A percentile compares a stretch with the other conserved stretches of the same genome.
Evolutionary conservation across 2,113 vertebrate genomes (phyloP).

Genomic region (Semnornis frantzii): DNA sequence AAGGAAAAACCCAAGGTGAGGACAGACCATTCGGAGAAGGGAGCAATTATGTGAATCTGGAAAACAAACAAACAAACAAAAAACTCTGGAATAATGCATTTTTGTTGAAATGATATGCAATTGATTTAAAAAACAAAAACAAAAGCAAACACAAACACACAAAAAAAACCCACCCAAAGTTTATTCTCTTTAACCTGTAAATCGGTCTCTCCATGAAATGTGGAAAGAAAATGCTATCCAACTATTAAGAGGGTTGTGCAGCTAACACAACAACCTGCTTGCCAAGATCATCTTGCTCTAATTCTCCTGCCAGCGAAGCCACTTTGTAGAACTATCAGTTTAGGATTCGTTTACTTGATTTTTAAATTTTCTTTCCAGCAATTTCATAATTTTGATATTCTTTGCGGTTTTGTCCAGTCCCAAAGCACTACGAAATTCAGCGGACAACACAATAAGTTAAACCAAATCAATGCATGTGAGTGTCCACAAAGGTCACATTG

Average conservation of each 20-base stretch:
- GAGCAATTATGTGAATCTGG: not conserved
- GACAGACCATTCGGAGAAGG: not conserved
- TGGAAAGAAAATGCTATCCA: conserved; percentile 44
- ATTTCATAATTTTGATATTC: conserved; percentile 35
- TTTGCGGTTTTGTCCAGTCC: not conserved
- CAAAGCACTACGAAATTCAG: conserved; percentile 4
- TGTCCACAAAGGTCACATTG: conserved; percentile 49
- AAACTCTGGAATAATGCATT: not conserved
- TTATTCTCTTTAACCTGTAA: not conserved
- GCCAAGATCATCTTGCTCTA: conserved; percentile 69
- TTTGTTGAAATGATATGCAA: not conserved
- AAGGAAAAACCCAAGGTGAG: not conserved
- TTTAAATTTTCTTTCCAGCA: not conserved
- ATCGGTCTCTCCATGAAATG: conserved; percentile 3
- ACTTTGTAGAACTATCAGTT: conserved; percentile 40
- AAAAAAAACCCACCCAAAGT: too few relatives aligned
- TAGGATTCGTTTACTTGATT: conserved; percentile 39
- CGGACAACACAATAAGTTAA: conserved; percentile 31
- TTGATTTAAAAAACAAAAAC: not conserved
- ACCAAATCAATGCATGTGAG: conserved; percentile 52
- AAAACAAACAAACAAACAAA: not conserved
- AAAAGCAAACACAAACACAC: too few relatives aligned
- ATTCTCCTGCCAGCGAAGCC: conserved; percentile 65
- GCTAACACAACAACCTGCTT: conserved; percentile 64
- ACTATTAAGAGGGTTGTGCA: conserved; percentile 30